Evolutionary conservation across 2,888 invertebrate species (phyloP).

Genomic region (Coenonympha glycerion): DNA sequence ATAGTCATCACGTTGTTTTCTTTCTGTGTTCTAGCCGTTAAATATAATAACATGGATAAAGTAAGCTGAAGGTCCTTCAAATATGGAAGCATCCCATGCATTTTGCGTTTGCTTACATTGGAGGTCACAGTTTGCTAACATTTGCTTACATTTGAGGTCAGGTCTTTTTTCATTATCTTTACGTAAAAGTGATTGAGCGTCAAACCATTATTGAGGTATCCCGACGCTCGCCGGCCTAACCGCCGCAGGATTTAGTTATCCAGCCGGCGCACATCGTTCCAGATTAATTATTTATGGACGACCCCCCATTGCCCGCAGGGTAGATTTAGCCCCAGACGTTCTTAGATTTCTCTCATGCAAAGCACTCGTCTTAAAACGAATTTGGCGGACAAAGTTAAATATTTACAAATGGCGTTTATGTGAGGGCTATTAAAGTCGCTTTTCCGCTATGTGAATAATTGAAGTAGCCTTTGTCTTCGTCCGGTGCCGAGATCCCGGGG

Average conservation of each 20-base stretch:
- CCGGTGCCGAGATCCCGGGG: conserved; percentile 66
- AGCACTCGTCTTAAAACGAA: conserved; percentile 71
- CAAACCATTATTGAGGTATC: conserved; percentile 6
- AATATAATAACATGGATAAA: no score
- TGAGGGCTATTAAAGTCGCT: conserved; percentile 56
- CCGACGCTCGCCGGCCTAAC: conserved; percentile 31
- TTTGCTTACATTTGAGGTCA: no score
- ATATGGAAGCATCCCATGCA: no score
- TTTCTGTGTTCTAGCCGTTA: no score
- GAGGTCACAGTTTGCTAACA: no score
- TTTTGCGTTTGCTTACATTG: no score
- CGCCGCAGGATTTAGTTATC: conserved; percentile 62
- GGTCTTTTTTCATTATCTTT: no score
- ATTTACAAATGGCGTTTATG: conserved; percentile 63
- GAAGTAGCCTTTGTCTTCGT: conserved; percentile 72
- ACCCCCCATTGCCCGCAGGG: conserved; percentile 54
- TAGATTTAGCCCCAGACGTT: conserved; percentile 70
- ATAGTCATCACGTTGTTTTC: no score
- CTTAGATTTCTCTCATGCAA: conserved; percentile 68
- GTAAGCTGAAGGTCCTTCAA: no score
- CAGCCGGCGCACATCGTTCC: conserved; percentile 62
- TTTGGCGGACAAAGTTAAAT: conserved; percentile 63
- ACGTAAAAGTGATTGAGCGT: background rate
- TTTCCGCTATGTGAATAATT: conserved; percentile 68
- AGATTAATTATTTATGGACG: conserved; percentile 74